A percentile compares a stretch with the other conserved stretches of the same genome.
Conservation (phyloP, 2,113 vertebrate genomes). For the Anoura caudifer region DNA sequence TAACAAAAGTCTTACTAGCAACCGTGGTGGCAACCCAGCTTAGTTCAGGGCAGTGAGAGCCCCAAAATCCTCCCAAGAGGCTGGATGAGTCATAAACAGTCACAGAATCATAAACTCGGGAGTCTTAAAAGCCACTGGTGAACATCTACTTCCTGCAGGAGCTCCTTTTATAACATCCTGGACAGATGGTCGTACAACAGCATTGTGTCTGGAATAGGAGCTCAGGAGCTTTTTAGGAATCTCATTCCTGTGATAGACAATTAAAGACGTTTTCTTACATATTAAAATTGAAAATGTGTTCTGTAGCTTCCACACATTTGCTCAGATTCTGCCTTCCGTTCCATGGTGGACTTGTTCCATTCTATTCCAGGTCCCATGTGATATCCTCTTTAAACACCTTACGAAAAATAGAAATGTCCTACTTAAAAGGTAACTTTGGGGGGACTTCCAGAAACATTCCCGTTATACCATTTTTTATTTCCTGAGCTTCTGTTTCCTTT, state of each 20-base stretch:
- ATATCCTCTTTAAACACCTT: not conserved
- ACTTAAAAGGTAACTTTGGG: not conserved
- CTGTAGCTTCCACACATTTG: not conserved
- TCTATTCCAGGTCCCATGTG: slow-evolving; percentile 2
- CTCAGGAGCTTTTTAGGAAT: slow-evolving; percentile 53
- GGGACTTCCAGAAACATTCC: not conserved
- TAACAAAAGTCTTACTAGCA: not conserved
- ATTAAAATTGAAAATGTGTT: slow-evolving; percentile 40
- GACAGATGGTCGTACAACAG: slow-evolving; percentile 49
- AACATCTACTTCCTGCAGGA: not conserved
- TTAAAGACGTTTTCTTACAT: slow-evolving; percentile 15
- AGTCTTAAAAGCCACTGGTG: not conserved
- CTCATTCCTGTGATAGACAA: slow-evolving; percentile 27
- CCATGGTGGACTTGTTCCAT: not conserved
- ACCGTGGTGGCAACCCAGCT: not conserved
- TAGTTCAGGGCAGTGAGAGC: not conserved
- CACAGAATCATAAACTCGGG: not conserved
- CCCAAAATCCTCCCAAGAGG: not conserved
- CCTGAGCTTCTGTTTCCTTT: slow-evolving; percentile 10
- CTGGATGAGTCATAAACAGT: not conserved
- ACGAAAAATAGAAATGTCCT: not conserved
- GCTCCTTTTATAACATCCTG: slow-evolving; percentile 29
- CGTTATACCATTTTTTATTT: not conserved
- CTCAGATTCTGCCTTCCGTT: slow-evolving; percentile 32
- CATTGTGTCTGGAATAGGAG: not conserved